Percentiles rank a stretch among this genome's conserved stretches.
These are phyloP conservation scores for Tipula unca DNA, from an alignment of 2,888 invertebrate genomes.

Conservation along the genomic window DNA sequence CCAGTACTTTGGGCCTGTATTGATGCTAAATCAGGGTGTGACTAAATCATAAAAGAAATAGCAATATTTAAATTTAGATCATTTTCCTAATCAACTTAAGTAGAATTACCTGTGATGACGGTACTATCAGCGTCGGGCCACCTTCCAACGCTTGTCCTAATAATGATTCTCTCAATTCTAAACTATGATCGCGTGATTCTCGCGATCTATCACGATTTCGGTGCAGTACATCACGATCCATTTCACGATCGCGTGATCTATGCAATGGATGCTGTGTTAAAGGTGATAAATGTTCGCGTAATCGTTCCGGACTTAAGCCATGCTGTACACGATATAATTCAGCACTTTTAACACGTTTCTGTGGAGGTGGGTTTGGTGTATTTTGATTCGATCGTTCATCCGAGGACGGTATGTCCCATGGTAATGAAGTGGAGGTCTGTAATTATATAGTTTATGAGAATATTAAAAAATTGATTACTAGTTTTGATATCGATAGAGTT, in stretches of 20 bases:
- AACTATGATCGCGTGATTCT: constrained; percentile 47
- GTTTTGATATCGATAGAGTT: background rate
- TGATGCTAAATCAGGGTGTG: constrained; percentile 49
- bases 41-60: constrained; percentile 36
- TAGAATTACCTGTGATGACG: constrained; percentile 19
- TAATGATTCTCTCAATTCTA: constrained; percentile 62
- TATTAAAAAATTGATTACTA: constrained; percentile 30
- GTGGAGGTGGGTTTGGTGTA: constrained; percentile 50
- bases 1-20: constrained; percentile 62
- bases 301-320: constrained; percentile 41
- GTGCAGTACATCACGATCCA: constrained; percentile 28
- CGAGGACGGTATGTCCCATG: constrained; percentile 49
- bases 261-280: constrained; percentile 37
- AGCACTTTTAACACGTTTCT: constrained; percentile 61
- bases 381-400: constrained; percentile 48
- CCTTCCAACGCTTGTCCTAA: constrained; percentile 71
- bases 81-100: background rate
- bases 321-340: constrained; percentile 59
- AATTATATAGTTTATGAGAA: constrained; percentile 27
- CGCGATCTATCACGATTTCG: constrained; percentile 30
- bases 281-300: constrained; percentile 41
- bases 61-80: background rate
- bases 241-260: constrained; percentile 34
- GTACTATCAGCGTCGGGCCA: constrained; percentile 47
- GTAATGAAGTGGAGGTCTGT: constrained; percentile 51